Percentiles rank a stretch among this genome's conserved stretches.
Conservation (phyloP, 2,113 vertebrate species). For the Reinhardtius hippoglossoides region DNA sequence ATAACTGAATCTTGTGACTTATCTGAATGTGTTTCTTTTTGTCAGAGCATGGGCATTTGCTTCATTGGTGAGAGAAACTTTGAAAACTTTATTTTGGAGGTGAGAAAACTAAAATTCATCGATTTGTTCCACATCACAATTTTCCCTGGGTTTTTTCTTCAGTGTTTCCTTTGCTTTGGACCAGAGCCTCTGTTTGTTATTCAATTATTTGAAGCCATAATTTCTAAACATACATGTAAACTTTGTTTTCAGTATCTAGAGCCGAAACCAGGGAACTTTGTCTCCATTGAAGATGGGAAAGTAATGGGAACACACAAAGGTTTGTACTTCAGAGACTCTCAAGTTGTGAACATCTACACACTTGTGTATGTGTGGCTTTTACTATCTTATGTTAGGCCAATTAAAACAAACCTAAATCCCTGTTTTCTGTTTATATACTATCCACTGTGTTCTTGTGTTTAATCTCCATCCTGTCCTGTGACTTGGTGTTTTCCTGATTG, state of each 20-base stretch:
- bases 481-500: background rate
- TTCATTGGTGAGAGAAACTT: constrained; percentile 96
- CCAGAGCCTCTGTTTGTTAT: background rate
- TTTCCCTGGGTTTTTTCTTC: too few relatives aligned
- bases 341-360: background rate
- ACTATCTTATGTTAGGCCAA: background rate
- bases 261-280: constrained; percentile 90
- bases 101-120: constrained; percentile 44
- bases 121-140: too few relatives aligned
- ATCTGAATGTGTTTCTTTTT: background rate
- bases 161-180: background rate
- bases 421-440: background rate
- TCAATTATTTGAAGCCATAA: background rate
- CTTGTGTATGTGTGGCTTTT: background rate
- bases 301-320: constrained; percentile 92
- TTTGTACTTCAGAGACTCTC: constrained; percentile 45
- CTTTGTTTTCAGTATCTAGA: constrained; percentile 88
- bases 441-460: background rate
- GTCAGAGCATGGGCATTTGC: constrained; percentile 97
- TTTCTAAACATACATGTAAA: background rate
- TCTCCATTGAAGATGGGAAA: constrained; percentile 91
- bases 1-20: background rate
- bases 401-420: background rate
- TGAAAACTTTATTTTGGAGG: constrained; percentile 94
- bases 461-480: background rate